Evolutionary conservation across 2,113 vertebrate genomes (phyloP).

Genomic region (Brachirus orientalis): DNA sequence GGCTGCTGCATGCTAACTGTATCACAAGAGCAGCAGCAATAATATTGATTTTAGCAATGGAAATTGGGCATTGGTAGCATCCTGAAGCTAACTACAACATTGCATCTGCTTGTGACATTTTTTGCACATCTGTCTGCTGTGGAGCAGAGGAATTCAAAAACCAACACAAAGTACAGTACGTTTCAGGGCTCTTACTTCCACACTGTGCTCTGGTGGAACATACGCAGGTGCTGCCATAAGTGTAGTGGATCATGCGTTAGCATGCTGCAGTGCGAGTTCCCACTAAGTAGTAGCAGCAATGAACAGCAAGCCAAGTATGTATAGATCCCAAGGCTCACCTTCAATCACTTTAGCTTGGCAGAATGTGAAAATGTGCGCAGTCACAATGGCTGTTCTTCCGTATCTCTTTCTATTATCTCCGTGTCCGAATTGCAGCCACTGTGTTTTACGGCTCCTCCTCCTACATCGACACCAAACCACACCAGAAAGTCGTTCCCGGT

Average conservation of each 20-base stretch:
- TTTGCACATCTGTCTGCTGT: too few relatives aligned
- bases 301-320: neutral
- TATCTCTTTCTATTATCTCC: neutral
- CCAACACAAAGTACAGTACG: too few relatives aligned
- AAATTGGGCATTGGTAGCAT: too few relatives aligned
- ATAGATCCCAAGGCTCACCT: neutral
- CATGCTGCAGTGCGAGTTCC: neutral
- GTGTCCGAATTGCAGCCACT: neutral
- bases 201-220: too few relatives aligned
- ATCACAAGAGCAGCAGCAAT: neutral
- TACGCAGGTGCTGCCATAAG: too few relatives aligned
- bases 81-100: neutral
- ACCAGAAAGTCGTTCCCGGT: conserved; percentile 3
- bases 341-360: conserved; percentile 4
- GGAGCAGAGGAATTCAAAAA: too few relatives aligned
- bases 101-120: too few relatives aligned
- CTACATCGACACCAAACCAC: neutral
- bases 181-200: too few relatives aligned
- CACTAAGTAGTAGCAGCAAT: neutral
- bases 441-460: neutral
- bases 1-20: neutral
- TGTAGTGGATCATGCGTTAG: too few relatives aligned
- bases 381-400: conserved; percentile 15
- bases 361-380: neutral
- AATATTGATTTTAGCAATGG: neutral